Evolutionary conservation across 2,888 invertebrate genomes (phyloP), one percentile per base, ranked within the genome.

Genomic region (Aphrophora alni): DNA sequence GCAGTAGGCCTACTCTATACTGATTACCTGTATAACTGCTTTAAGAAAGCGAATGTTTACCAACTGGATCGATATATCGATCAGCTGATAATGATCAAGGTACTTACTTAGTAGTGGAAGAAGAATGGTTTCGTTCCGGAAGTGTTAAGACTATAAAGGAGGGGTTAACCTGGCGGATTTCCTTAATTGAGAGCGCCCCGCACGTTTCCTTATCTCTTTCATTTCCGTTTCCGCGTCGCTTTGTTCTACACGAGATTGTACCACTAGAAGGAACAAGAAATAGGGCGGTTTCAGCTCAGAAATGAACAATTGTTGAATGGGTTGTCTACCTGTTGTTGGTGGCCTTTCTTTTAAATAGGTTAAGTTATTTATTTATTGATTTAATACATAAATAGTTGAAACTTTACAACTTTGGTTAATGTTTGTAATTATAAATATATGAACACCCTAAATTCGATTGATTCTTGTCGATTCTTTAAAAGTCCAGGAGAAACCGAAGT

Each of bases 151-250:
- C 77, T 38, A 77, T 77, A 77, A 77, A 77, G 77, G 69, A 77
- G 81, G n/a, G 78, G 74, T 79, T 78, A 81, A 81, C 81, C 81
- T 81, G 78, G 72, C 82, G 83, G 83, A 83, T 83, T 82, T 83
- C 83, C 83, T 82, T 82, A 83, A 83, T 83, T 83, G 83, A 82
- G 78, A 38, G 59, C 38, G 28, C 82, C 76, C 80, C 82, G 75
- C 82, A 75, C 81, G 77, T 82, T 83, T 83, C 83, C 83, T 83
- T 83, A 83, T 83, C 83, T 82, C 81, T 80, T 82, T 80, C 77
- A 81, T 82, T 82, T 83, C 83, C 83, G 79, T 78, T 80, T 81
- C 81, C 79, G 76, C 33, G 10, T 33, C 75, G 80, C 78, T 78
- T 83, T 82, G 81, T 81, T 81, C 78, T 81, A 72, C 68, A 71